Evolutionary conservation across 2,888 invertebrate genomes (phyloP).

Genomic region (Polylopha cassiicola): DNA sequence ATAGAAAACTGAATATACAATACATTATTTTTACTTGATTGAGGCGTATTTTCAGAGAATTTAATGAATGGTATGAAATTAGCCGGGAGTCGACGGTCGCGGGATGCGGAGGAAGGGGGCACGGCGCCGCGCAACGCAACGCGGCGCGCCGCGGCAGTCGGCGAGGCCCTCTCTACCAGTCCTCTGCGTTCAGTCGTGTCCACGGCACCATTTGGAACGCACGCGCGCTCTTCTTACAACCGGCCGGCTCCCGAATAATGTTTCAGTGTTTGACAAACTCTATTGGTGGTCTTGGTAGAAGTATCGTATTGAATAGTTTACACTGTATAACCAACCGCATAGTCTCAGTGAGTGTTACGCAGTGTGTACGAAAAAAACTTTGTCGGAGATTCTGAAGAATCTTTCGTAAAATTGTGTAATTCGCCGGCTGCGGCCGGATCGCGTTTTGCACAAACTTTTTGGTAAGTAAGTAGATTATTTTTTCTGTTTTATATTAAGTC

Average conservation of each 20-base stretch:
- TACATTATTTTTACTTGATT: slow-evolving; percentile 22
- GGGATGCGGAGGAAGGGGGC: slow-evolving; percentile 30
- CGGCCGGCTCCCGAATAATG: slow-evolving; percentile 77
- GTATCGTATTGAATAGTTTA: slow-evolving; percentile 72
- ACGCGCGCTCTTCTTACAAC: slow-evolving; percentile 70
- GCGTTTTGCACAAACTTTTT: slow-evolving; percentile 72
- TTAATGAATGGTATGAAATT: slow-evolving; percentile 63
- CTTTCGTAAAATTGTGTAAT: slow-evolving; percentile 76
- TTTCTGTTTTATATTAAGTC: slow-evolving; percentile 17
- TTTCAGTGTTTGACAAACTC: slow-evolving; percentile 76
- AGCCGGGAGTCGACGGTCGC: slow-evolving; percentile 47
- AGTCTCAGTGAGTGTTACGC: slow-evolving; percentile 77
- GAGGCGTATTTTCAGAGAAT: slow-evolving; percentile 63
- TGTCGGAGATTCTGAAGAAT: slow-evolving; percentile 77
- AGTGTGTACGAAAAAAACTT: slow-evolving; percentile 78
- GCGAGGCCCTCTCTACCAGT: slow-evolving; percentile 28
- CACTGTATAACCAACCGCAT: slow-evolving; percentile 73
- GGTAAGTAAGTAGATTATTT: slow-evolving; percentile 52
- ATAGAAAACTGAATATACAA: too few species aligned
- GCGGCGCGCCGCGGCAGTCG: slow-evolving; percentile 35
- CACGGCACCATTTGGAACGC: slow-evolving; percentile 69
- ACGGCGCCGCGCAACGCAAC: slow-evolving; percentile 37
- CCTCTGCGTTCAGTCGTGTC: slow-evolving; percentile 65
- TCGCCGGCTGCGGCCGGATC: slow-evolving; percentile 70
- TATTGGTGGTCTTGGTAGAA: slow-evolving; percentile 76